phyloP scores from a whole-genome alignment of 2,888 invertebrate species.

The Apamea crenata region DNA sequence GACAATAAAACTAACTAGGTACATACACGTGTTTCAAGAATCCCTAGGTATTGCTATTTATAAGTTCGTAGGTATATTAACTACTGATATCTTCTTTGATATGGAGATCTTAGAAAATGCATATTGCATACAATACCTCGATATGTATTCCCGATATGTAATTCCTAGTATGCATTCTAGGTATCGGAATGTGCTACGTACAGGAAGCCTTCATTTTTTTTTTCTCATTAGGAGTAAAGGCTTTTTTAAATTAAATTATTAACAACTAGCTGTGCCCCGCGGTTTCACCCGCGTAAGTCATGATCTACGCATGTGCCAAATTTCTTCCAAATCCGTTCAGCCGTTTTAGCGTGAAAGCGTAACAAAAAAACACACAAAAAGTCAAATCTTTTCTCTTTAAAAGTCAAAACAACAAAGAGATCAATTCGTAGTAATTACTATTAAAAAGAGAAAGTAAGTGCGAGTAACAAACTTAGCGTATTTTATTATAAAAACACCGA shows the following conservation, averaged over 20 bases:
- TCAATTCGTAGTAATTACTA: neutral
- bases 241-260: too few relatives aligned
- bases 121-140: neutral
- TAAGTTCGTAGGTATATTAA: neutral
- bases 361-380: too few relatives aligned
- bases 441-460: neutral
- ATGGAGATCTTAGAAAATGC: neutral
- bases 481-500: neutral
- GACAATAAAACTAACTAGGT: conserved; percentile 30
- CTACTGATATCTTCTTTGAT: neutral
- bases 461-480: too few relatives aligned
- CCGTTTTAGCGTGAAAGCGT: too few relatives aligned
- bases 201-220: too few relatives aligned
- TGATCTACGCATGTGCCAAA: too few relatives aligned
- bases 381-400: too few relatives aligned
- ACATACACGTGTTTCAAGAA: conserved; percentile 1
- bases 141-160: too few relatives aligned
- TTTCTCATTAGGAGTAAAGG: too few relatives aligned
- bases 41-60: neutral
- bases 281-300: too few relatives aligned
- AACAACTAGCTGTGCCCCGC: too few relatives aligned
- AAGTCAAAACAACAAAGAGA: neutral
- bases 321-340: too few relatives aligned
- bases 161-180: neutral
- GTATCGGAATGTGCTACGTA: neutral